Evolutionary conservation across 2,797 vertebrate genomes (phyloP), one percentile per base, ranked within the genome.

Genomic region (Gastrophryne carolinensis): DNA sequence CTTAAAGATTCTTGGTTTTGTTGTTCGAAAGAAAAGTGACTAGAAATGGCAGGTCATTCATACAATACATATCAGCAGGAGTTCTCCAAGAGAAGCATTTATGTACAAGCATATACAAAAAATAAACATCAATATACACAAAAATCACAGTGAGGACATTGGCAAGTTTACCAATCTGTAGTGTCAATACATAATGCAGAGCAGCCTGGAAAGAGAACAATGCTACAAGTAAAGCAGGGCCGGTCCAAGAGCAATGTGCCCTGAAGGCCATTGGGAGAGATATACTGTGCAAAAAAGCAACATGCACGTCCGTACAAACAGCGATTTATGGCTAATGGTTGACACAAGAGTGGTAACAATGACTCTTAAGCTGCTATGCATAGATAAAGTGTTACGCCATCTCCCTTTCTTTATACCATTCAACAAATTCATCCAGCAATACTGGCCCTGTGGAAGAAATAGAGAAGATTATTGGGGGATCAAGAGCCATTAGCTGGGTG

Each of bases 341-440:
- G 89, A 92, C 89, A 85, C 61, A 87, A 93, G 90, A 86, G 91
- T 92, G 88, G 89, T 91, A 91, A 92, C 94, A 93, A 92, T 92
- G 91, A 94, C 92, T 93, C 85, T 87, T 87, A 81, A 81, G 84
- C 84, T 85, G 87, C 85, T 86, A 82, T 87, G 89, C 87, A 89
- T 84, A 86, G 81, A 80, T 82, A 80, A 80, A 86, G 82, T 87
- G 88, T 93, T 98, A 98, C 85, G 95, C 95, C 95, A 97, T 98
- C 89, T 98, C 95, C 82, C 95, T 93, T 87, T 98, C 96, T 92
- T 99, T 99, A 93, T 99, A 97, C 98, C 98, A 99, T 85, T 99
- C 98, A 91, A 99, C 98, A 91, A 99, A 99, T 84, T 99, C 97
- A 81, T 99, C 98, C 95, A 99, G 87, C 91, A 99, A 95, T 85